Evolutionary conservation across 2,797 vertebrate genomes (phyloP).

Genomic region (Denticeps clupeoides): DNA sequence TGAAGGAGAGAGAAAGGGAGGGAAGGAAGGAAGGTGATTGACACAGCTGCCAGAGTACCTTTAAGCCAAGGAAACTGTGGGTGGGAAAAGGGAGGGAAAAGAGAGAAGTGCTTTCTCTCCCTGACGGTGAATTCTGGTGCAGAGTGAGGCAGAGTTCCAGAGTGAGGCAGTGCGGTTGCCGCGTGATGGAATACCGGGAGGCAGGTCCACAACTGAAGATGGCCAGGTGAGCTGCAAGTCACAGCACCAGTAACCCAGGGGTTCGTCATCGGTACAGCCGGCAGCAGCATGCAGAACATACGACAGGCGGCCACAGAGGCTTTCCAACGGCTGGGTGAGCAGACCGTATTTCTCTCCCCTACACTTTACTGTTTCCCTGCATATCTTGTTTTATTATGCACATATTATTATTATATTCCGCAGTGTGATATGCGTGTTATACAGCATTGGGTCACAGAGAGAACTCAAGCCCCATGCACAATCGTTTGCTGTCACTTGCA

Average conservation of each 20-base stretch:
- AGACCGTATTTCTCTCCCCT: background rate
- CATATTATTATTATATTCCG: no score
- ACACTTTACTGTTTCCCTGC: background rate
- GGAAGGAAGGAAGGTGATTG: constrained; percentile 2
- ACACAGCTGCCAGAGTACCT: constrained; percentile 1
- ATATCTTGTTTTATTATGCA: background rate
- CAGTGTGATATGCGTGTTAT: no score
- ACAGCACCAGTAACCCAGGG: no score
- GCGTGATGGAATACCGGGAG: no score
- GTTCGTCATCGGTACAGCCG: constrained; percentile 7
- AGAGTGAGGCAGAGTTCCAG: constrained; percentile 11
- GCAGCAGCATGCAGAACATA: constrained; percentile 48
- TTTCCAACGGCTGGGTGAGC: constrained; percentile 53
- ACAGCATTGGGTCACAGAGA: no score
- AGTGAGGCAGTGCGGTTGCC: no score
- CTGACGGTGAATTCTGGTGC: constrained; percentile 13
- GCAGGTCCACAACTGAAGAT: constrained; percentile 15
- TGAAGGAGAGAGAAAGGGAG: constrained; percentile 7
- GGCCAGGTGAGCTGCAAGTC: constrained; percentile 4
- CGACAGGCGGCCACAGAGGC: constrained; percentile 51
- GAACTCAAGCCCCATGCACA: no score
- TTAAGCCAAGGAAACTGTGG: constrained; percentile 1
- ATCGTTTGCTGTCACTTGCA: no score
- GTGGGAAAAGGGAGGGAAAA: constrained; percentile 1
- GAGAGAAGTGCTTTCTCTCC: constrained; percentile 8